phyloP scores from a whole-genome alignment of 2,113 vertebrate species.

The Pontoporia blainvillei region DNA sequence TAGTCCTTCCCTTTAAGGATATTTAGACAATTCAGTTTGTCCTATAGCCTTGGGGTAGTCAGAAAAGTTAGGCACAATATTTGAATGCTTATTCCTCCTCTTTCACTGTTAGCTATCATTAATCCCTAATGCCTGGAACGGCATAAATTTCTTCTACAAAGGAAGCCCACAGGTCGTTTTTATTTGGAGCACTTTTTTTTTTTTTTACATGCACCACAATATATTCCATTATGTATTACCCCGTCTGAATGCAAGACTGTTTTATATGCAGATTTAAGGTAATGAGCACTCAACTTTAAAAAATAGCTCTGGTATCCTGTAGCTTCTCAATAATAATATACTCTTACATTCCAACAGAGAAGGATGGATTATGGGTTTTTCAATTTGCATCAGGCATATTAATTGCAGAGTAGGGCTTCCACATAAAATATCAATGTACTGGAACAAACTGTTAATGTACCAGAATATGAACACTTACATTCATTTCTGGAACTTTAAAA shows the following conservation, averaged over 20 bases:
- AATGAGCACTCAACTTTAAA: conserved; percentile 84
- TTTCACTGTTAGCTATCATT: conserved; percentile 73
- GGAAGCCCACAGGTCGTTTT: conserved; percentile 68
- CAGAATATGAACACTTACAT: conserved; percentile 83
- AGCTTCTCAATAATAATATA: conserved; percentile 84
- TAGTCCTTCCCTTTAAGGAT: conserved; percentile 60
- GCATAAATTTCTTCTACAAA: conserved; percentile 65
- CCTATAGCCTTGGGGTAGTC: conserved; percentile 25
- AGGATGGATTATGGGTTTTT: conserved; percentile 85
- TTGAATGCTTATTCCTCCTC: conserved; percentile 61
- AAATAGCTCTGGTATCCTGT: conserved; percentile 80
- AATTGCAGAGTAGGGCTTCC: conserved; percentile 84
- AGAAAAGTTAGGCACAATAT: conserved; percentile 51
- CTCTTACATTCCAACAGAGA: conserved; percentile 82
- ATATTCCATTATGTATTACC: conserved; percentile 75
- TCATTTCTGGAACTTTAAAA: conserved; percentile 83
- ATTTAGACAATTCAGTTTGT: conserved; percentile 49
- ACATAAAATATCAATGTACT: conserved; percentile 87
- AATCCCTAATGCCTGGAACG: conserved; percentile 64
- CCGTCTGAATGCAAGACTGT: conserved; percentile 76
- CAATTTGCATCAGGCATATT: conserved; percentile 85
- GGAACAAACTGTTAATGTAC: conserved; percentile 88
- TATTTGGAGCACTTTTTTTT: conserved; percentile 72
- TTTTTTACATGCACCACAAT: conserved; percentile 62
- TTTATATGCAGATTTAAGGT: conserved; percentile 85